A percentile compares a stretch with the other conserved stretches of the same genome.
These are phyloP conservation scores for Peromyscus aztecus DNA, from an alignment of 2,797 vertebrate species.

Conservation along the genomic window DNA sequence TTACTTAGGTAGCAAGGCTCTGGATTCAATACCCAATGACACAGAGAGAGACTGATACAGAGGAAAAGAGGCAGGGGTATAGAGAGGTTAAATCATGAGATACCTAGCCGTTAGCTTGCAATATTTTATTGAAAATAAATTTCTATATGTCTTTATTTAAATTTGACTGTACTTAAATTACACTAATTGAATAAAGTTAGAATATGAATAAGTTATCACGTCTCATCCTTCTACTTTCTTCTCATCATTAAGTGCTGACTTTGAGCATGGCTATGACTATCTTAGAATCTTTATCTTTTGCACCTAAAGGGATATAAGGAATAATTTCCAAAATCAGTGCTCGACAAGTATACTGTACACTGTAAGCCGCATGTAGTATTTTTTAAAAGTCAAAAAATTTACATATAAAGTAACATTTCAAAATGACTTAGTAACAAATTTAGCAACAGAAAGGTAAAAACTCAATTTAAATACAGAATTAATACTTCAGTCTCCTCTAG, in stretches of 20 bases:
- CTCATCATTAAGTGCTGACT: not conserved
- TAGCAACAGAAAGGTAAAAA: not conserved
- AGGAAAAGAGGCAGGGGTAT: not conserved
- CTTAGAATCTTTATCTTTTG: not conserved
- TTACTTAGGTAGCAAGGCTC: not conserved
- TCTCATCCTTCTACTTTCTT: not conserved
- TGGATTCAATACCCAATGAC: not conserved
- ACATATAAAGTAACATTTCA: not conserved
- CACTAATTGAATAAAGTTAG: not conserved
- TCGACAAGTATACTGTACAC: not conserved
- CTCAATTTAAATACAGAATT: not conserved
- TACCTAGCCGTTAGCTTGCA: not conserved
- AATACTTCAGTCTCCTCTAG: not conserved
- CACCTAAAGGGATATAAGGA: not conserved
- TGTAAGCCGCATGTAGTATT: not conserved
- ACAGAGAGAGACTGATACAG: not conserved
- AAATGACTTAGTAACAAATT: not conserved
- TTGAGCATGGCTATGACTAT: not conserved
- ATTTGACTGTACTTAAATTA: not conserved
- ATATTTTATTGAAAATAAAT: not conserved
- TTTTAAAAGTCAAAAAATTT: conserved; percentile 5
- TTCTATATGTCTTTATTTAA: not conserved
- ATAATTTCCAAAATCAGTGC: not conserved
- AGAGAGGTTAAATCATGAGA: not conserved
- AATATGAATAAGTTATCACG: not conserved